Conservation (phyloP, 2,113 vertebrate genomes). For the Serranochromis macrocephalus region DNA sequence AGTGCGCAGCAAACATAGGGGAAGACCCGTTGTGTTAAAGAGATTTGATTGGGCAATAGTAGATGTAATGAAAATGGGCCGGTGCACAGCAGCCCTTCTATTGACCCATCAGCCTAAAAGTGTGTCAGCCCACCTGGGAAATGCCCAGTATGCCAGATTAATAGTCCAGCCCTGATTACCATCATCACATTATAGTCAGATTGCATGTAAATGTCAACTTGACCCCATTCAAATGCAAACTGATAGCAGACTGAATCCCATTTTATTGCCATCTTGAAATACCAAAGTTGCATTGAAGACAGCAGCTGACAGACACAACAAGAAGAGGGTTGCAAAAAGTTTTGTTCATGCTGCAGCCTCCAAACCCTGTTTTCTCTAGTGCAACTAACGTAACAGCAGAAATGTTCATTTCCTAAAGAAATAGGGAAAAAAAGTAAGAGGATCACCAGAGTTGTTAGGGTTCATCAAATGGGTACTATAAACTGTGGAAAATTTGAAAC, state of each 20-base stretch:
- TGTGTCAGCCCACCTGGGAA: neutral
- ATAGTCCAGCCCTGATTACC: neutral
- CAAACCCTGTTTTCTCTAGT: neutral
- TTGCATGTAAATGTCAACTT: neutral
- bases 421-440: neutral
- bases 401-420: neutral
- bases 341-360: neutral
- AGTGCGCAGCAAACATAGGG: neutral
- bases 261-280: neutral
- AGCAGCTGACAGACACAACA: neutral
- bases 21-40: neutral
- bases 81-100: neutral
- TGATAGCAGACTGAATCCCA: neutral
- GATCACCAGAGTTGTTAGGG: neutral
- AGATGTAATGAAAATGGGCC: neutral
- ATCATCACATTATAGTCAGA: neutral
- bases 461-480: neutral
- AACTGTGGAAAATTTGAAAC: neutral
- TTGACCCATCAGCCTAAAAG: neutral
- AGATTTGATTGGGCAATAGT: neutral
- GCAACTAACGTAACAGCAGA: accelerated
- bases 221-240: neutral
- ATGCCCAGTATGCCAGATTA: neutral
- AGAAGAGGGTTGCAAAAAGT: neutral
- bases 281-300: neutral